Base-by-base conservation (phyloP, 2,113 vertebrate genomes). In the Neolamprologus caudopunctatus region DNA sequence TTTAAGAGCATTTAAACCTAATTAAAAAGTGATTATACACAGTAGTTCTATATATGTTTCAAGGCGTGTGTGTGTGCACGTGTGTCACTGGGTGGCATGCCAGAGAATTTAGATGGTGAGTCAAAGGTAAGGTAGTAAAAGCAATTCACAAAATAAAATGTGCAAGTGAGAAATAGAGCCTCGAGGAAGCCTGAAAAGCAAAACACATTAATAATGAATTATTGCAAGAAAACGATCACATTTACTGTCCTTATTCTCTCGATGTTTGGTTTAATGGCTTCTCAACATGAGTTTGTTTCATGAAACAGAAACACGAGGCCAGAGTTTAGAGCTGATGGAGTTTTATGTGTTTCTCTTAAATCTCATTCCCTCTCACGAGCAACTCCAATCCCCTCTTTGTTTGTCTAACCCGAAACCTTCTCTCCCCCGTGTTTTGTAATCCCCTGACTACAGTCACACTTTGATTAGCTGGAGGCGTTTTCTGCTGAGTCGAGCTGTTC, bases 401-500 rank as follows among this genome's bases (percentile, higher is more conserved):
- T 87, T 79, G 24, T 86, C 61, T 24, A 28, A 89, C 85, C 47
- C 28, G 3, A 10, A 40, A 45, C 55, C 45, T 31, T 79, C 26
- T 31, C 16, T 53, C 50, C 78, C 61, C n/a, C 24, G 3, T 24
- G 82, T 68, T 85, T 79, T 87, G 79, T 91, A 93, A 93, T 93
- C 90, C 92, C 85, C 88, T 87, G 93, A 93, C 92, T 94, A 92
- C 84, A 89, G 85, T 93, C 89, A 86, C 89, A 89, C 84, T 94
- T 92, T 93, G 90, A 95, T 94, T 94, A 94, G 84, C 91, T 82
- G 71, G 37, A 79, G 91, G 84, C 87, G 9, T 35, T 87, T 95
- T 94, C 89, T 94, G 94, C 94, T 93, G 93, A 95, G 86, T 71
- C 50, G 82, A 84, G 90, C 87, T 54, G 50, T 91, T 94, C 88